A percentile compares a stretch with the other conserved stretches of the same genome.
These are phyloP conservation scores for Colostygia pectinataria DNA, from an alignment of 2,888 invertebrate genomes.

Conservation along the genomic window DNA sequence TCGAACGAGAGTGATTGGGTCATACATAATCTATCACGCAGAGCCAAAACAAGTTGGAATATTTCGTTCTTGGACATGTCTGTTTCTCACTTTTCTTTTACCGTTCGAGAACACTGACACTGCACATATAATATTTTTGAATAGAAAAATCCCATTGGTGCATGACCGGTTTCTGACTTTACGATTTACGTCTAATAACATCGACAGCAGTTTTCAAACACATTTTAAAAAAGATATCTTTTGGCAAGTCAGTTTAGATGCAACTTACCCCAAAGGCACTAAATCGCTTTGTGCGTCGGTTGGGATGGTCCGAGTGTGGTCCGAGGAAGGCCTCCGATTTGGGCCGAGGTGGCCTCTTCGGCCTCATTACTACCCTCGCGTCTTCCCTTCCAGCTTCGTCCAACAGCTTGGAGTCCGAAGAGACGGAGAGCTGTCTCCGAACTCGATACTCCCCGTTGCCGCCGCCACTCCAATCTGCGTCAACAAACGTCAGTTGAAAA, in stretches of 20 bases:
- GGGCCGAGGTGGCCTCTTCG: constrained; percentile 96
- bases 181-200: too few species aligned
- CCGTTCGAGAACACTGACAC: too few species aligned
- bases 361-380: constrained; percentile 93
- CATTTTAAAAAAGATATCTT: too few species aligned
- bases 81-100: too few species aligned
- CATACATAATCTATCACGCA: too few species aligned
- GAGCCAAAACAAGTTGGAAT: too few species aligned
- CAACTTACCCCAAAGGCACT: constrained; percentile 97
- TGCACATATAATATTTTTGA: too few species aligned
- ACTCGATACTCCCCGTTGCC: constrained; percentile 90
- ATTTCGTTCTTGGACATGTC: too few species aligned
- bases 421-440: constrained; percentile 94
- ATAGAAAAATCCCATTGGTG: too few species aligned
- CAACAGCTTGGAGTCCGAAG: constrained; percentile 95
- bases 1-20: too few species aligned
- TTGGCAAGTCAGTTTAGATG: background rate
- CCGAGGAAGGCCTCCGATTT: constrained; percentile 97
- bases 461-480: constrained; percentile 90
- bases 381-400: constrained; percentile 96
- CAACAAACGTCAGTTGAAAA: constrained; percentile 20
- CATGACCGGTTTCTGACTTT: too few species aligned
- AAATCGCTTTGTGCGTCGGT: constrained; percentile 95
- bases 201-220: background rate
- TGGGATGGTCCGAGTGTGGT: constrained; percentile 85